These are phyloP conservation scores for Rhopilema esculentum DNA, from an alignment of 30 jellyfish, hydroid and myxozoan species.

Conservation along the genomic window DNA sequence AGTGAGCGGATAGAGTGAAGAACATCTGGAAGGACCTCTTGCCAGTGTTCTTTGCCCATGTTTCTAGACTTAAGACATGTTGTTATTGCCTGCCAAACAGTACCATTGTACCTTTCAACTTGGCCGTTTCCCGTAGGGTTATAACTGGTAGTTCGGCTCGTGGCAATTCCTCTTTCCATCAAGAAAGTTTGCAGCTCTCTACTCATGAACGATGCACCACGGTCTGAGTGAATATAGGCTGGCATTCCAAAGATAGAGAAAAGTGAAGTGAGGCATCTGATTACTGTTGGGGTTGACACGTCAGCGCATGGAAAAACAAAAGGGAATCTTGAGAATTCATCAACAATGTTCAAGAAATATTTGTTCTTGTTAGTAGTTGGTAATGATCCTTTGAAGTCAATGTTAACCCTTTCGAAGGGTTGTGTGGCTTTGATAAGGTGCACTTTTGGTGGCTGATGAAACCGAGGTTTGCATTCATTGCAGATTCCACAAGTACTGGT, in stretches of 20 bases:
- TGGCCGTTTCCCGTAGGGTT: background rate
- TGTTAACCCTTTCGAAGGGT: conserved; percentile 39
- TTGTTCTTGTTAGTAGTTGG: conserved; percentile 20
- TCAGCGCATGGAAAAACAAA: conserved; percentile 32
- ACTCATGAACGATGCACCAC: conserved; percentile 32
- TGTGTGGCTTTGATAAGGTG: conserved; percentile 30
- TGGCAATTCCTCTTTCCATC: conserved; percentile 6
- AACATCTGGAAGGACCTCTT: conserved; percentile 3
- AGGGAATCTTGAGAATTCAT: conserved; percentile 46
- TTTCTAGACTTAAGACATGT: conserved; percentile 22
- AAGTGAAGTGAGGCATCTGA: conserved; percentile 18
- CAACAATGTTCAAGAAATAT: conserved; percentile 25
- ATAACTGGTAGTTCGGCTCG: conserved; percentile 3
- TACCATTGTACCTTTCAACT: conserved; percentile 12
- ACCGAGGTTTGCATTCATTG: conserved; percentile 37
- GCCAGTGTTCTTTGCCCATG: conserved; percentile 23
- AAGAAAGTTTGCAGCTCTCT: conserved; percentile 19
- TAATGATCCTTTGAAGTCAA: conserved; percentile 44
- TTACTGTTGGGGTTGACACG: conserved; percentile 16
- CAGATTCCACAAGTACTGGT: conserved; percentile 3
- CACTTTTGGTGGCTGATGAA: conserved; percentile 4
- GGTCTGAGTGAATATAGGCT: conserved; percentile 29
- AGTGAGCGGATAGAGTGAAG: conserved; percentile 3
- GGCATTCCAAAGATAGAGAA: conserved; percentile 48
- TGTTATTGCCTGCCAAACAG: conserved; percentile 8